A percentile compares a stretch with the other conserved stretches of the same genome.
phyloP scores from a whole-genome alignment of 2,888 invertebrate genomes.

The Tethea ocularis region DNA sequence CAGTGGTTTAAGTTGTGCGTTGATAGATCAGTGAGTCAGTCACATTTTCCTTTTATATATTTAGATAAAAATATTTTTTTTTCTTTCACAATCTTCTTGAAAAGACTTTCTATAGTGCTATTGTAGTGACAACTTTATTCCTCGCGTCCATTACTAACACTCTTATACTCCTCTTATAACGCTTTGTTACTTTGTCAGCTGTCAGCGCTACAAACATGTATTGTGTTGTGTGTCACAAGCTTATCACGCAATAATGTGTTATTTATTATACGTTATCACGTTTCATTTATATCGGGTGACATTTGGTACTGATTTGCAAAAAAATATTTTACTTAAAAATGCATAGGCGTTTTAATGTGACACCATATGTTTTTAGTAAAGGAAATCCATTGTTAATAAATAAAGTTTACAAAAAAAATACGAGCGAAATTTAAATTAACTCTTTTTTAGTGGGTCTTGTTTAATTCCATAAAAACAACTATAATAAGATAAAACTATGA shows the following conservation, averaged over 20 bases:
- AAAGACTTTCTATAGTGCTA: not conserved
- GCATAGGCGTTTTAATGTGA: not conserved
- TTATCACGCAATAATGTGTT: not conserved
- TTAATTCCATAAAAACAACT: no score
- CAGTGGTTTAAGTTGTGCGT: no score
- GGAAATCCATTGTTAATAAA: no score
- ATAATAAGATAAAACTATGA: no score
- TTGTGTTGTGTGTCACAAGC: slow-evolving; percentile 28
- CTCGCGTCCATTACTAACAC: not conserved
- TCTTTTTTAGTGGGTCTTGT: no score
- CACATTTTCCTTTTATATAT: not conserved
- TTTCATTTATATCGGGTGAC: slow-evolving; percentile 18
- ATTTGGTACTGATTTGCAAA: not conserved
- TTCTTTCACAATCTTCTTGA: no score
- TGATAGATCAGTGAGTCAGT: no score
- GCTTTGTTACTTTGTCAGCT: slow-evolving; percentile 1
- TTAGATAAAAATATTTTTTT: no score
- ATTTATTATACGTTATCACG: slow-evolving; percentile 15
- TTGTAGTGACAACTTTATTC: not conserved
- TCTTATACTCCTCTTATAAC: not conserved
- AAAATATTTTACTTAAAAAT: not conserved
- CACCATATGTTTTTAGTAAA: not conserved
- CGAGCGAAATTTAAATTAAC: no score
- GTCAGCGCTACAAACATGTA: slow-evolving; percentile 23
- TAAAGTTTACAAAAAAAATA: no score